Percentiles rank a stretch among this genome's conserved stretches.
phyloP scores from a whole-genome alignment of 2,113 vertebrate genomes.

The Cisticola juncidis region DNA sequence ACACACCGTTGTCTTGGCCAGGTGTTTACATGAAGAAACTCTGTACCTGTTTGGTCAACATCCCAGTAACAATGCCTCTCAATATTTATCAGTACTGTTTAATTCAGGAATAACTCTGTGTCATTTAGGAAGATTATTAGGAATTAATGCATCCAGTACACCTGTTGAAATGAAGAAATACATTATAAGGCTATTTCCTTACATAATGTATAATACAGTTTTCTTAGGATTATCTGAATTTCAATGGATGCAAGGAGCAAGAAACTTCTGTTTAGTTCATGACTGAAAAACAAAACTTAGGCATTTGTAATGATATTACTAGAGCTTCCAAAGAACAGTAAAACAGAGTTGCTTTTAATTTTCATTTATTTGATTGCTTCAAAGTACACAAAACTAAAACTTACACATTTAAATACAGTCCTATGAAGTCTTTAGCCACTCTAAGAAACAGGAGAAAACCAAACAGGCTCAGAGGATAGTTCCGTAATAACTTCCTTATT shows the following conservation, averaged over 20 bases:
- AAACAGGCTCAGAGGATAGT: not conserved
- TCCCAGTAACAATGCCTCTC: constrained; percentile 85
- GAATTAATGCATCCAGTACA: constrained; percentile 77
- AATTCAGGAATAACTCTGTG: constrained; percentile 79
- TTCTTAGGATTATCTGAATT: not conserved
- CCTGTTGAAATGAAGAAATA: constrained; percentile 63
- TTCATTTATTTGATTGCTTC: not conserved
- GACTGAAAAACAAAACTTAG: not conserved
- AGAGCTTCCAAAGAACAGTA: not conserved
- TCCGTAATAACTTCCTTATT: not conserved
- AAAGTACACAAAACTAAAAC: not conserved
- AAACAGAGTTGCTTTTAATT: not conserved
- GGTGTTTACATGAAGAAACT: not conserved
- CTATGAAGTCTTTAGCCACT: too few relatives aligned
- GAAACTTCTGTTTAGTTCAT: not conserved
- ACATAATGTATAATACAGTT: not conserved
- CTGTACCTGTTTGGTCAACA: constrained; percentile 76
- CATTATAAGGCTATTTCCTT: not conserved
- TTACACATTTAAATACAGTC: not conserved
- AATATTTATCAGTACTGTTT: constrained; percentile 81
- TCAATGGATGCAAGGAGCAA: not conserved
- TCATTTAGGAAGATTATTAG: constrained; percentile 77
- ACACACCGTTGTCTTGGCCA: not conserved
- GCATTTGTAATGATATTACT: not conserved
- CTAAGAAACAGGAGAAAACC: not conserved